Base-by-base conservation (phyloP, 2,888 invertebrate species). In the Synanthedon formicaeformis region DNA sequence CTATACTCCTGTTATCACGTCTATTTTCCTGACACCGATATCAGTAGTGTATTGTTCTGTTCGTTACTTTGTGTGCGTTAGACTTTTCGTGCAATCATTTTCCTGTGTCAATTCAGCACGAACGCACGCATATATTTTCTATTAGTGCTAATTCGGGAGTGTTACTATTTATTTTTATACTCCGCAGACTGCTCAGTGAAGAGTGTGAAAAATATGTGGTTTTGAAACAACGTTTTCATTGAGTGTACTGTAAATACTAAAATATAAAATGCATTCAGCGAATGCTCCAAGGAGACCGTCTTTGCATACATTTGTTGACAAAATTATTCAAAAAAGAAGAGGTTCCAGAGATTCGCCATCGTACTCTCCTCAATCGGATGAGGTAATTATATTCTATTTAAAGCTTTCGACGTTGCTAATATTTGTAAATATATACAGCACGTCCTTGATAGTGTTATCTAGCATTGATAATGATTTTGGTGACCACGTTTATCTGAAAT, bases 381-480 rank as follows among this genome's bases (percentile, higher is more conserved):
- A 69, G 55, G 76, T 73, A 62, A 52, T 60, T 27, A 27, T 27
- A 57, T 41, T 41, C 6, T 41, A 13, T 41, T 41, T 12, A 5
- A 41, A 6, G 45, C 45, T 45, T 45, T 41, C 23, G 2, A 41
- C 13, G 1, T 10, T 41, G 23, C 41, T 41, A 27, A 50, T 54
- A 54, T 56, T 51, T 54, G 51, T 52, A 50, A 45, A 18, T 16
- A 45, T 41, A 58, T 64, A 62, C n/a, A 1, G 18, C 18, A 50
- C 57, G 65, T 56, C 82, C 83, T 81, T 84, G 81, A 80, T 71
- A 73, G 78, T 74, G 77, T 81, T 81, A 85, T 84, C 84, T 65
- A 58, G 68, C 59, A 66, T 72, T 71, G 83, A 83, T 83, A 59
- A 58, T 58, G 60, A 63, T 64, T 64, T 65, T 60, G 58, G 57